Evolutionary conservation across 2,113 vertebrate species (phyloP).

Genomic region (Aldabrachelys gigantea): DNA sequence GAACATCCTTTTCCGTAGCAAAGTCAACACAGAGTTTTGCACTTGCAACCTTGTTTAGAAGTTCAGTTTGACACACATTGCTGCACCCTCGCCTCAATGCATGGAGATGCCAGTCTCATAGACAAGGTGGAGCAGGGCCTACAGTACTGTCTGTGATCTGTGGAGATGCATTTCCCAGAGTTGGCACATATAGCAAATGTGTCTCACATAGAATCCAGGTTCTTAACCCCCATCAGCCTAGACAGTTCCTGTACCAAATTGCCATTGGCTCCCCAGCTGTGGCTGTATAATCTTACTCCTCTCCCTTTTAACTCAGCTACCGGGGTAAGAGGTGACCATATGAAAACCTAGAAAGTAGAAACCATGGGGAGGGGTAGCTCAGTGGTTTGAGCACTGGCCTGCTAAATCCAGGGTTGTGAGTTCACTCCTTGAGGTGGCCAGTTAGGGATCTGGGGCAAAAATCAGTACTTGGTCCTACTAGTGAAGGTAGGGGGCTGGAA

Average conservation of each 20-base stretch:
- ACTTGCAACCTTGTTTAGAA: not conserved
- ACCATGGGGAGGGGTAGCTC: not conserved
- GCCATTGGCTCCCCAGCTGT: not conserved
- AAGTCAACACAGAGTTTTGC: not conserved
- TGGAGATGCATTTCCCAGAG: not conserved
- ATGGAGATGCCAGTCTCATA: not conserved
- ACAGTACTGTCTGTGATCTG: constrained; percentile 26
- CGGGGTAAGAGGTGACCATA: not conserved
- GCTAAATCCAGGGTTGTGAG: too few relatives aligned
- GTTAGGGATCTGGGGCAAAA: too few relatives aligned
- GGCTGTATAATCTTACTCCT: not conserved
- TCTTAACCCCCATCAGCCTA: not conserved
- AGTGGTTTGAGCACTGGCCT: too few relatives aligned
- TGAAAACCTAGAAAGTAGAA: not conserved
- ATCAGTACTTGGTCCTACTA: too few relatives aligned
- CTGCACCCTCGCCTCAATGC: not conserved
- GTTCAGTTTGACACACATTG: not conserved
- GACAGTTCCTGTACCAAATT: not conserved
- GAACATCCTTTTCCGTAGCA: not conserved
- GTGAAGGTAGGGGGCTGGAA: too few relatives aligned
- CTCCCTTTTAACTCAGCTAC: not conserved
- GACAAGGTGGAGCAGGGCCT: not conserved
- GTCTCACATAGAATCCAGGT: constrained; percentile 20
- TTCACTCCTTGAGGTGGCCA: too few relatives aligned
- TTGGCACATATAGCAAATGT: not conserved